Evolutionary conservation across 2,797 vertebrate genomes (phyloP).

Genomic region (Rhinella marina): DNA sequence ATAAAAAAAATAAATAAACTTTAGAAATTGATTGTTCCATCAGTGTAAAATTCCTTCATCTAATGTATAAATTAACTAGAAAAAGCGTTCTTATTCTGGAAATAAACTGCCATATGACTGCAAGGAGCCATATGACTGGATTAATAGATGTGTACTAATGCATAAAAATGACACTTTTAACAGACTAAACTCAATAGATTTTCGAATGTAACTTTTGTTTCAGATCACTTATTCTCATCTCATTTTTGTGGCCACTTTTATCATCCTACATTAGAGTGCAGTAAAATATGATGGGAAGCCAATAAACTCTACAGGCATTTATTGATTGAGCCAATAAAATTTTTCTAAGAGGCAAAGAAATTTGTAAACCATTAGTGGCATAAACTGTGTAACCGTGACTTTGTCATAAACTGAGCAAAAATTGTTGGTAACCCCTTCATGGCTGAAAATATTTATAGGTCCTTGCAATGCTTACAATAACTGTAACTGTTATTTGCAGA

Average conservation of each 20-base stretch:
- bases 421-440: neutral
- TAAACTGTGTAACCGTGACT: constrained; percentile 30
- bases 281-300: constrained; percentile 52
- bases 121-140: constrained; percentile 19
- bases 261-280: constrained; percentile 35
- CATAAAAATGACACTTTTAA: constrained; percentile 42
- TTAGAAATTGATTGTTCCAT: neutral
- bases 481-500: neutral
- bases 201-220: constrained; percentile 51
- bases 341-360: constrained; percentile 28
- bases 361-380: constrained; percentile 50
- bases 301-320: constrained; percentile 55
- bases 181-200: constrained; percentile 38
- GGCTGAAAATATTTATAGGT: neutral
- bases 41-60: neutral
- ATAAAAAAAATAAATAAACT: neutral
- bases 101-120: neutral
- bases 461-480: neutral
- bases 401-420: constrained; percentile 8
- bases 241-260: constrained; percentile 40
- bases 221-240: constrained; percentile 48
- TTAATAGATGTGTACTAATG: constrained; percentile 36
- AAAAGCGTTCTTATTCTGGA: neutral
- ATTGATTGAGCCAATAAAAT: constrained; percentile 44
- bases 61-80: neutral